Evolutionary conservation across 1,140 invertebrate species (phyloP).

Genomic region (Bilobella aurantiaca): DNA sequence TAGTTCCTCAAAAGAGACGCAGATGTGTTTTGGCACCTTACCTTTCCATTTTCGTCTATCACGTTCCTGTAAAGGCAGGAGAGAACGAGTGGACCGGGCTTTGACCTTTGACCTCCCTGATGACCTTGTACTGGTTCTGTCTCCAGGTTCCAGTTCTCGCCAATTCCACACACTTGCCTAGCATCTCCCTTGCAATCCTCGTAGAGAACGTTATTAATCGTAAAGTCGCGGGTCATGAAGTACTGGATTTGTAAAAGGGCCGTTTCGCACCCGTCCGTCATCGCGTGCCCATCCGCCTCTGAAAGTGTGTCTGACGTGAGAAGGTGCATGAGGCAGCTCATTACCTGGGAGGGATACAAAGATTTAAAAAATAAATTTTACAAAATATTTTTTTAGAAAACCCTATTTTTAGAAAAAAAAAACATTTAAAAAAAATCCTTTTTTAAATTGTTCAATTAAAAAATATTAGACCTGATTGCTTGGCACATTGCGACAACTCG

Average conservation of each 20-base stretch:
- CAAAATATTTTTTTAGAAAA: too few relatives aligned
- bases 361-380: too few relatives aligned
- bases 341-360: too few relatives aligned
- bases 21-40: constrained; percentile 34
- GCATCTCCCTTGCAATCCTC: constrained; percentile 79
- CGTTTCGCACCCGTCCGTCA: constrained; percentile 80
- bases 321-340: constrained; percentile 31
- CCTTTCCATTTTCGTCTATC: constrained; percentile 53
- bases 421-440: too few relatives aligned
- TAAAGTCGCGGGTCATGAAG: constrained; percentile 89
- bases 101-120: constrained; percentile 54
- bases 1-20: background rate
- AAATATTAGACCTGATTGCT: too few relatives aligned
- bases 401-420: too few relatives aligned
- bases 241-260: constrained; percentile 92
- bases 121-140: constrained; percentile 40
- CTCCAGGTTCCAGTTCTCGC: constrained; percentile 54
- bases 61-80: constrained; percentile 85
- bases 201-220: constrained; percentile 80
- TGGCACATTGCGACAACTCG: constrained; percentile 15
- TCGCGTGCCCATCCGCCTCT: constrained; percentile 39
- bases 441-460: too few relatives aligned
- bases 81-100: constrained; percentile 66
- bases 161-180: constrained; percentile 64
- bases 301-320: constrained; percentile 16